Conservation (phyloP, 2,888 invertebrate genomes). For the Panzeria rudis region DNA sequence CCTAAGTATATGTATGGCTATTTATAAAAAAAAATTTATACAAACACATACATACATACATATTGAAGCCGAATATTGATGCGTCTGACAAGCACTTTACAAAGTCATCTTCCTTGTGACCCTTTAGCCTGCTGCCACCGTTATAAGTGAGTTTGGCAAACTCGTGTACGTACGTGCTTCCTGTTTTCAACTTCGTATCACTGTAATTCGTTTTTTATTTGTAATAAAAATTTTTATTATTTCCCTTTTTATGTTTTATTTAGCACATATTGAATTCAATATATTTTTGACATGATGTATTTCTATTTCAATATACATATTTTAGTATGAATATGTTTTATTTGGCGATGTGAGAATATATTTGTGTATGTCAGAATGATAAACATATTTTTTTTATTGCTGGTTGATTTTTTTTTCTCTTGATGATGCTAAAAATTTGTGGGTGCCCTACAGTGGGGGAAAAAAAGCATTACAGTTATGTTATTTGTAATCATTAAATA, state of each 20-base stretch:
- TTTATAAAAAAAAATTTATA: too few species aligned
- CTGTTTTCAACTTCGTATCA: conserved; percentile 9
- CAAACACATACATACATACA: too few species aligned
- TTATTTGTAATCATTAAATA: too few species aligned
- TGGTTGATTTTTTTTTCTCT: background rate
- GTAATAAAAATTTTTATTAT: conserved; percentile 24
- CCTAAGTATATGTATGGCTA: too few species aligned
- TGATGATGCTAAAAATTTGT: background rate
- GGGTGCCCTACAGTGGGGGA: background rate
- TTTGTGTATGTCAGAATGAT: conserved; percentile 11
- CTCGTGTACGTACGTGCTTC: conserved; percentile 5
- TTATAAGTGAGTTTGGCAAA: background rate
- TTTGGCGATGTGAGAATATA: background rate
- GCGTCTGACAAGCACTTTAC: too few species aligned
- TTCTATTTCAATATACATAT: conserved; percentile 3
- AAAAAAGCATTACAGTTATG: too few species aligned
- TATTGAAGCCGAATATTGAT: too few species aligned
- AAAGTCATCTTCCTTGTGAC: too few species aligned
- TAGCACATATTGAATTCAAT: conserved; percentile 63
- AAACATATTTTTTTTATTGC: background rate
- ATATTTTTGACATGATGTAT: conserved; percentile 59
- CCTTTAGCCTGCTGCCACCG: background rate
- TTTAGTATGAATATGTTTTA: background rate
- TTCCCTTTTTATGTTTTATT: conserved; percentile 18
- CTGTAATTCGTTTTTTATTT: conserved; percentile 17